These are phyloP conservation scores for Volucella zonaria DNA, from an alignment of 2,888 invertebrate species.

Conservation along the genomic window DNA sequence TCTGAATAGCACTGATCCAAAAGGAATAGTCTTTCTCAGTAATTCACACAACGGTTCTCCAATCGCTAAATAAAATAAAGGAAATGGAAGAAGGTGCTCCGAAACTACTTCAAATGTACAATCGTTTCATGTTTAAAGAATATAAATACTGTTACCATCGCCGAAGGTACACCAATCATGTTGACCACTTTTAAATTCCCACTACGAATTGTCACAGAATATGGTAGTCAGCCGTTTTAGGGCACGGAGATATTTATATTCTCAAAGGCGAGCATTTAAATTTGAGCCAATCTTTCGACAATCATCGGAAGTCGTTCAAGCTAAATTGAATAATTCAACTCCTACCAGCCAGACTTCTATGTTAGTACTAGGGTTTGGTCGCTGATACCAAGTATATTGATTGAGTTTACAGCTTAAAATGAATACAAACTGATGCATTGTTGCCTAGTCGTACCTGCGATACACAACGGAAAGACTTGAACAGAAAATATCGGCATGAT, in stretches of 20 bases:
- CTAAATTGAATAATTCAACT: conserved; percentile 6
- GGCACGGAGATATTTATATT: conserved; percentile 92
- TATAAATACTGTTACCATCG: conserved; percentile 81
- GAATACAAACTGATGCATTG: background rate
- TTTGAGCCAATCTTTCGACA: conserved; percentile 90
- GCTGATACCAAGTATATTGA: conserved; percentile 55
- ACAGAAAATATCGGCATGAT: no score
- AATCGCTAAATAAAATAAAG: conserved; percentile 89
- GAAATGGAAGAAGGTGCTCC: conserved; percentile 86
- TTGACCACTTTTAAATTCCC: conserved; percentile 87
- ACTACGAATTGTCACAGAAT: conserved; percentile 87
- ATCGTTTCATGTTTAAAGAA: conserved; percentile 84
- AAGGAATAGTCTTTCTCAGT: conserved; percentile 93
- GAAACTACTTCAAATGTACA: conserved; percentile 87
- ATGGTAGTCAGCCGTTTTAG: conserved; percentile 92
- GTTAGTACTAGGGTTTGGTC: conserved; percentile 61
- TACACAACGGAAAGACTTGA: conserved; percentile 48
- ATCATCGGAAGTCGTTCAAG: conserved; percentile 74
- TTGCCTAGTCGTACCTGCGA: conserved; percentile 42
- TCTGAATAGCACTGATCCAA: conserved; percentile 84
- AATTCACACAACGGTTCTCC: conserved; percentile 95
- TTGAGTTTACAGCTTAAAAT: conserved; percentile 49
- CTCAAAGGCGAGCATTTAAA: conserved; percentile 93
- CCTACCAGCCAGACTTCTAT: conserved; percentile 26
- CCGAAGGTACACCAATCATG: conserved; percentile 85